These are phyloP conservation scores for Thamnaconus septentrionalis DNA, from an alignment of 2,113 vertebrate species.

Conservation along the genomic window DNA sequence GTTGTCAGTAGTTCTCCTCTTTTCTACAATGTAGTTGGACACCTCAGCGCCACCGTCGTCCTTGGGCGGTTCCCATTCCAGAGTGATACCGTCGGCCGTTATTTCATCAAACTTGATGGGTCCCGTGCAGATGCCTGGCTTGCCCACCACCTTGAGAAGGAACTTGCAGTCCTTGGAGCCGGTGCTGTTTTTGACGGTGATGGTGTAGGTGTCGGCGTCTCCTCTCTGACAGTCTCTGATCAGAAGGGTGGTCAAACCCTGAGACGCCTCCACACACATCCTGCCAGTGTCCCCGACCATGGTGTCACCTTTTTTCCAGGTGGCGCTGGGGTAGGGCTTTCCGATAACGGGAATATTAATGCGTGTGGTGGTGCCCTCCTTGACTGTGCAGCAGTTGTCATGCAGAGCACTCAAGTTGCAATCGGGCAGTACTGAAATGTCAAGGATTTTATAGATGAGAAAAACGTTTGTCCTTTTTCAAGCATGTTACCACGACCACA, in stretches of 20 bases:
- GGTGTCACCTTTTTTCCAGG: conserved; percentile 90
- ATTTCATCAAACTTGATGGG: conserved; percentile 96
- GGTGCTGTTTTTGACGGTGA: conserved; percentile 84
- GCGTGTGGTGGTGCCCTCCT: conserved; percentile 90
- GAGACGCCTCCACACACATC: conserved; percentile 86
- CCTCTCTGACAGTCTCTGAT: conserved; percentile 90
- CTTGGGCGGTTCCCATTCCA: conserved; percentile 92
- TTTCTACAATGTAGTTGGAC: conserved; percentile 96
- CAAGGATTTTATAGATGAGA: background rate
- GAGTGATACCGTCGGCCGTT: conserved; percentile 91
- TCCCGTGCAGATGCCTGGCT: conserved; percentile 92
- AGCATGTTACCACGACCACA: no score
- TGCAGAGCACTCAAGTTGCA: conserved; percentile 89
- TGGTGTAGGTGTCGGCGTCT: conserved; percentile 89
- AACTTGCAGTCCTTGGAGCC: conserved; percentile 90
- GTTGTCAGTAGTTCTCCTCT: conserved; percentile 90
- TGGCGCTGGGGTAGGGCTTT: conserved; percentile 82
- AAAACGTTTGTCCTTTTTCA: no score
- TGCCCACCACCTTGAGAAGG: conserved; percentile 92
- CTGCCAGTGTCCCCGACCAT: conserved; percentile 84
- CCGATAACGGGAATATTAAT: conserved; percentile 91
- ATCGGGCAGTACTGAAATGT: conserved; percentile 83
- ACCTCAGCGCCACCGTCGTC: conserved; percentile 97
- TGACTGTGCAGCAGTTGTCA: conserved; percentile 85
- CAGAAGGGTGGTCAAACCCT: conserved; percentile 85